These are phyloP conservation scores for Bombus sylvicola DNA, from an alignment of 1,140 invertebrate species.

Conservation along the genomic window DNA sequence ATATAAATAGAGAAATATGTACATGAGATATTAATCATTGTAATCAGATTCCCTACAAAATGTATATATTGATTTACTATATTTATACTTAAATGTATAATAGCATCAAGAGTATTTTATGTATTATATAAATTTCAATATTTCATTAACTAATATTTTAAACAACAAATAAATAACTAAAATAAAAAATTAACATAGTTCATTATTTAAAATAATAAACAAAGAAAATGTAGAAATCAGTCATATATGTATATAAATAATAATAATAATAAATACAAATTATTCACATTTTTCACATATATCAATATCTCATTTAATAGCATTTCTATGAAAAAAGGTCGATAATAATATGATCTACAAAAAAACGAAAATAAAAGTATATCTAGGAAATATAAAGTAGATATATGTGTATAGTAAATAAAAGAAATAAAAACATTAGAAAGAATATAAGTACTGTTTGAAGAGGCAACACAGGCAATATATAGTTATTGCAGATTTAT, in stretches of 20 bases:
- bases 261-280: neutral
- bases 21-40: conserved; percentile 19
- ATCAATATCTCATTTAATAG: conserved; percentile 19
- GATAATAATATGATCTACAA: neutral
- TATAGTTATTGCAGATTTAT: conserved; percentile 30
- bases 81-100: conserved; percentile 1
- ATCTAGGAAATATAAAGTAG: conserved; percentile 1
- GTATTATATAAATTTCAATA: neutral
- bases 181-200: neutral
- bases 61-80: conserved; percentile 30
- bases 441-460: conserved; percentile 38
- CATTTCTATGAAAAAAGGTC: neutral
- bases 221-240: neutral
- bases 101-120: neutral
- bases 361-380: conserved; percentile 1
- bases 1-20: conserved; percentile 38
- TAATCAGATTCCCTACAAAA: conserved; percentile 38
- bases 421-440: conserved; percentile 26
- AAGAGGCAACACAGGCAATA: conserved; percentile 34
- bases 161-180: conserved; percentile 2
- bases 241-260: neutral
- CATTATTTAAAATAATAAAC: neutral
- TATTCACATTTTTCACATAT: conserved; percentile 25
- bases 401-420: conserved; percentile 23
- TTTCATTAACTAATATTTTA: neutral